These are phyloP conservation scores for Thera obeliscata DNA, from an alignment of 2,888 invertebrate genomes.

Conservation along the genomic window DNA sequence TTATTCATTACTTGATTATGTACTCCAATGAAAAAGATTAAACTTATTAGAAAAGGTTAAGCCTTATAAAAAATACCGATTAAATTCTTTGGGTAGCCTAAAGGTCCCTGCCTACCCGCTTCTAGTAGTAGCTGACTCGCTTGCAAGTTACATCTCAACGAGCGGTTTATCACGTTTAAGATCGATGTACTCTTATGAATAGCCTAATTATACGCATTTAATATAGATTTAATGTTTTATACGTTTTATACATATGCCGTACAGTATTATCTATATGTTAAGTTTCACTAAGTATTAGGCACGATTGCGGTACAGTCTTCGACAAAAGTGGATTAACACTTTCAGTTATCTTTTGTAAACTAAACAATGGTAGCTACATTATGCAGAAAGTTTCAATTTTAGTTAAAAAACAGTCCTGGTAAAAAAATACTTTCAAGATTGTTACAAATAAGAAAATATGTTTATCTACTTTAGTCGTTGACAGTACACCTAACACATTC, in stretches of 20 bases:
- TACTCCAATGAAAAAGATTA: too few relatives aligned
- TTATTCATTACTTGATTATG: too few relatives aligned
- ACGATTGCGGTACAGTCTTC: conserved; percentile 44
- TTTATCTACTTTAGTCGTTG: not conserved
- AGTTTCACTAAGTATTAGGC: conserved; percentile 58
- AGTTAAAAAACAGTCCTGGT: too few relatives aligned
- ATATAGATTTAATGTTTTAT: conserved; percentile 77
- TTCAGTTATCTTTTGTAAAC: not conserved
- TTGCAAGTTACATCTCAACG: conserved; percentile 60
- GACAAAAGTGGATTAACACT: not conserved
- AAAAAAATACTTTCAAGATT: too few relatives aligned
- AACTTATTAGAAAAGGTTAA: too few relatives aligned
- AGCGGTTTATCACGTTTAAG: conserved; percentile 60
- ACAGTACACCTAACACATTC: conserved; percentile 53
- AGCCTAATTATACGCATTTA: conserved; percentile 82
- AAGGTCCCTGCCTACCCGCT: conserved; percentile 58
- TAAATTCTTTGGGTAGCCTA: not conserved
- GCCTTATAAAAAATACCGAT: not conserved
- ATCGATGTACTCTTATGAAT: conserved; percentile 77
- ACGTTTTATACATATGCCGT: conserved; percentile 67
- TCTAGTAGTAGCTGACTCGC: conserved; percentile 79
- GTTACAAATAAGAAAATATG: too few relatives aligned
- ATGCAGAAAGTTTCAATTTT: too few relatives aligned
- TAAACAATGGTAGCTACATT: too few relatives aligned
- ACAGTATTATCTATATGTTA: conserved; percentile 74